Evolutionary conservation across 2,113 vertebrate species (phyloP).

Genomic region (Phalacrocorax carbo): DNA sequence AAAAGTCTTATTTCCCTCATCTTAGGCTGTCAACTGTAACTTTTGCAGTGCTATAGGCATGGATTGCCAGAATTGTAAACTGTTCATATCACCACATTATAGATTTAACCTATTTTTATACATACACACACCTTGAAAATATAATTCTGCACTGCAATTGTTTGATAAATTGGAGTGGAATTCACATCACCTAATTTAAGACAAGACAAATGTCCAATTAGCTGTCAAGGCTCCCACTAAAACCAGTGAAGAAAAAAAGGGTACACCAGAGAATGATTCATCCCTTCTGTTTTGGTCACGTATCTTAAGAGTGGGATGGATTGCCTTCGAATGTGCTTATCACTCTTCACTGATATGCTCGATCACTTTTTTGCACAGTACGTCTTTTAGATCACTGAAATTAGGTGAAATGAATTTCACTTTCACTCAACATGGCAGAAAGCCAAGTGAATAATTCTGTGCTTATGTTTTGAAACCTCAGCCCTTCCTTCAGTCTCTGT

Average conservation of each 20-base stretch:
- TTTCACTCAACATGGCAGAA: not conserved
- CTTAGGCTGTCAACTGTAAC: not conserved
- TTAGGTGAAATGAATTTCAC: not conserved
- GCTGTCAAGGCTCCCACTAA: not conserved
- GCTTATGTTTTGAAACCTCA: not conserved
- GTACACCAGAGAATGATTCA: not conserved
- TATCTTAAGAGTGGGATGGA: not conserved
- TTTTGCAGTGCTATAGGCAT: not conserved
- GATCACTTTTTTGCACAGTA: not conserved
- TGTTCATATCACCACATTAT: not conserved
- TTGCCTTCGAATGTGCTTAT: not conserved
- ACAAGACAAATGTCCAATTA: not conserved
- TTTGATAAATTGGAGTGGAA: not conserved
- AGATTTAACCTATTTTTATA: not conserved
- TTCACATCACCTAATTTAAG: not conserved
- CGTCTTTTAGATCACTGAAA: not conserved
- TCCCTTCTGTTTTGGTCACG: not conserved
- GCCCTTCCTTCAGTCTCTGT: not conserved
- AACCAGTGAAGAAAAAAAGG: not conserved
- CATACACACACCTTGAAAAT: not conserved
- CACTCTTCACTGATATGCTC: not conserved
- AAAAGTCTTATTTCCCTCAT: not conserved
- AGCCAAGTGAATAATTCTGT: not conserved
- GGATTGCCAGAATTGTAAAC: not conserved
- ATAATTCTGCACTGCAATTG: not conserved